Conservation (phyloP, 1,140 invertebrate species). For the Drosophila willistoni region DNA sequence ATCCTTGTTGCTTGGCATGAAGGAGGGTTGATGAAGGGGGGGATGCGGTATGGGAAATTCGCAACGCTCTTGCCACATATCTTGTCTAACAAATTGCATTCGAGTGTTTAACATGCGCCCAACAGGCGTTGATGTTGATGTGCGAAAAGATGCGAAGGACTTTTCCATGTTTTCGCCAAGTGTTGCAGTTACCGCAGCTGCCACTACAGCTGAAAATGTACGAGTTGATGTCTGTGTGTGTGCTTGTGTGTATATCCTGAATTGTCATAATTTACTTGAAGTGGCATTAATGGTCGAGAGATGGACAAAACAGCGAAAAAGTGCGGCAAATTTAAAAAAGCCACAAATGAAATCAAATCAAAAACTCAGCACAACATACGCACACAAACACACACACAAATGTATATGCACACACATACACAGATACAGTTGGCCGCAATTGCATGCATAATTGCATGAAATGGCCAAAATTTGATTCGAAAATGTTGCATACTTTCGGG, state of each 20-base stretch:
- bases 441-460: slow-evolving; percentile 80
- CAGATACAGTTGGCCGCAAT: slow-evolving; percentile 50
- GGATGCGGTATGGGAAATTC: slow-evolving; percentile 33
- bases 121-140: slow-evolving; percentile 79
- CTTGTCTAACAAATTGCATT: slow-evolving; percentile 82
- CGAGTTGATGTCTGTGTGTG: slow-evolving; percentile 22
- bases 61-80: slow-evolving; percentile 72
- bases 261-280: slow-evolving; percentile 79
- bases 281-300: slow-evolving; percentile 71
- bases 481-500: slow-evolving; percentile 67
- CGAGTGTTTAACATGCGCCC: slow-evolving; percentile 80
- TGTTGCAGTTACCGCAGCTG: slow-evolving; percentile 49
- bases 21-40: not conserved
- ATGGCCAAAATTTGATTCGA: slow-evolving; percentile 73
- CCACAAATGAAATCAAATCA: slow-evolving; percentile 56
- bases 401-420: not conserved
- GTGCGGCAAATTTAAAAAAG: slow-evolving; percentile 47
- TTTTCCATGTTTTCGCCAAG: slow-evolving; percentile 75
- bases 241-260: slow-evolving; percentile 19
- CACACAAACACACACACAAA: slow-evolving; percentile 30
- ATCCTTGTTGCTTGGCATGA: not conserved
- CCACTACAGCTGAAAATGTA: slow-evolving; percentile 41
- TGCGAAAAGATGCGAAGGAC: slow-evolving; percentile 74
- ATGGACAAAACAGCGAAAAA: slow-evolving; percentile 28
- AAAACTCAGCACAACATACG: slow-evolving; percentile 42